Evolutionary conservation across 2,113 vertebrate genomes (phyloP), one percentile per base, ranked within the genome.

Genomic region (Rhinolophus sinicus): DNA sequence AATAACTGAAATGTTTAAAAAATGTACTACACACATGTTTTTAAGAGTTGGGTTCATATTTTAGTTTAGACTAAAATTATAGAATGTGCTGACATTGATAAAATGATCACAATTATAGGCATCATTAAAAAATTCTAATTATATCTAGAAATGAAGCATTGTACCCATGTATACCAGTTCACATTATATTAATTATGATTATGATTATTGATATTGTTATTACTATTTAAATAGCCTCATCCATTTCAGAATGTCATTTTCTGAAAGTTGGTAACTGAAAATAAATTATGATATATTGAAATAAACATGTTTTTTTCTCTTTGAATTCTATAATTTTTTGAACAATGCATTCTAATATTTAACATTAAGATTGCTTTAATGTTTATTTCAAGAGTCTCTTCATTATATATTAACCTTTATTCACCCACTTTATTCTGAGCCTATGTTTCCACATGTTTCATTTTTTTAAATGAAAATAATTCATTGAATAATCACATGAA

Each of bases 71-170:
- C 30, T 92, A 64, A 82, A 77, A n/a, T 52, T 77, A 62, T 38
- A 56, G 62, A 69, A 72, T 93, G 24, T 8, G 2, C 33, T 84
- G 47, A 73, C 64, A 94, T 64, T 90, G 75, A 82, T 78, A 69
- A 78, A 78, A 88, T 91, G 76, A 88, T 91, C 73, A 93, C 52
- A 93, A 80, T 93, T 93, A 85, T 65, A 80, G 7, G 38, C 28
- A 90, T 88, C 58, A 73, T 70, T 88, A 88, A 95, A 80, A 3
- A 92, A 92, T 81, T 91, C 58, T 91, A 95, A 93, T 91, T 96
- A 52, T 22, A 88, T 95, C 26, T 82, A 40, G 73, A 69, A 30
- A 90, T 70, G 58, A 96, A 90, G 4, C 47, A 90, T 64, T 60
- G 2, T 88, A 75, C 30, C 38, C 21, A 72, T 54, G n/a, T 86